Evolutionary conservation across 2,888 invertebrate genomes (phyloP).

Genomic region (Lepidochrysops patricia): DNA sequence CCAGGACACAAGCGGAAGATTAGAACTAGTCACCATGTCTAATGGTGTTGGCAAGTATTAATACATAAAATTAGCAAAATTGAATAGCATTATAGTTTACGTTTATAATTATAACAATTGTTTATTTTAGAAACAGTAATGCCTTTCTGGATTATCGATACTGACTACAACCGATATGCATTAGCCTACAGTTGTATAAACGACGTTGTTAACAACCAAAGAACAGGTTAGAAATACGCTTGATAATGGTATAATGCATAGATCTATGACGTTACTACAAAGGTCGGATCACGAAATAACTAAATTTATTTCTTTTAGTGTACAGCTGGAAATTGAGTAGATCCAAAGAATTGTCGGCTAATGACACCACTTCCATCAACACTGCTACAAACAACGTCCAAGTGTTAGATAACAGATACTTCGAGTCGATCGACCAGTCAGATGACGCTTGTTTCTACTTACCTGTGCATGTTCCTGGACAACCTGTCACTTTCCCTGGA

Average conservation of each 20-base stretch:
- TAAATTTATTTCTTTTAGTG: constrained; percentile 33
- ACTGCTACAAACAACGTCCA: constrained; percentile 31
- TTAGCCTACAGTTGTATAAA: constrained; percentile 76
- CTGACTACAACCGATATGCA: constrained; percentile 73
- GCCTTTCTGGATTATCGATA: constrained; percentile 40
- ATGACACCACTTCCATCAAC: constrained; percentile 33
- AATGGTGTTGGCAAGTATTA: constrained; percentile 34
- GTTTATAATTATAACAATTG: background rate
- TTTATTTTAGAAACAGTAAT: constrained; percentile 28
- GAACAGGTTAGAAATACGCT: constrained; percentile 36
- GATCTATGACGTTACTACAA: no score
- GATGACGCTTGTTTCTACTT: constrained; percentile 48
- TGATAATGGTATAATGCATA: no score
- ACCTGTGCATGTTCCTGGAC: constrained; percentile 40
- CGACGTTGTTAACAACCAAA: constrained; percentile 45
- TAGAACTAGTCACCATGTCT: constrained; percentile 34
- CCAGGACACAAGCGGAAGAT: constrained; percentile 32
- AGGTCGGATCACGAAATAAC: background rate
- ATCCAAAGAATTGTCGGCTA: constrained; percentile 29
- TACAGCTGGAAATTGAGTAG: constrained; percentile 62
- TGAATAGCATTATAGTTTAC: background rate
- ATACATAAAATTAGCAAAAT: background rate
- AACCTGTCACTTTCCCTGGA: constrained; percentile 44
- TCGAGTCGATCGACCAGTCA: constrained; percentile 37
- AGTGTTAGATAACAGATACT: constrained; percentile 43